Base-by-base conservation (phyloP, 2,888 invertebrate species). In the Lymantria dispar region DNA sequence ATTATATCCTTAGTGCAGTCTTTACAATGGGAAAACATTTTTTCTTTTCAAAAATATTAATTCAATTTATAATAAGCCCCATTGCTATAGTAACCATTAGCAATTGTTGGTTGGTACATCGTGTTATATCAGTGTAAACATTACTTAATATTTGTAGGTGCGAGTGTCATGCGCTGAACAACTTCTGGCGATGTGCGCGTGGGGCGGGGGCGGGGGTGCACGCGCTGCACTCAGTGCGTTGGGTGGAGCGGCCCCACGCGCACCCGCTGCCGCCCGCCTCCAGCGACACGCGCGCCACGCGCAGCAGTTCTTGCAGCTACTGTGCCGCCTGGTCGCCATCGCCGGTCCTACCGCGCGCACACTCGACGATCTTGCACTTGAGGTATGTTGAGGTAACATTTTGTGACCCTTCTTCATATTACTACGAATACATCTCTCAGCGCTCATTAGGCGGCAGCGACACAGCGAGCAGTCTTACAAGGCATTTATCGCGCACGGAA, bases 151-250 rank as follows among this genome's bases (percentile, higher is more conserved):
- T 40, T 8, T 22, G 8, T 80, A 95, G 76, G 93, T 97, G 52
- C 93, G 97, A 57, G 92, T 94, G 49, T 94, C 95, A 42, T 96
- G 97, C 49, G 95, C 95, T 7, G 97, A 97, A 79, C 97, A 97
- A 83, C 94, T 98, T 78, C 93, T 96, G 59, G 92, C 95, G 55
- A 96, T 97, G 87, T 96, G 96, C 59, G 96, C 96, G 37, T 96
- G 95, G 91, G 96, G 96, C 72, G 95, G 94, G 60, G 92, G 92
- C 54, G 87, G 82, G 8, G 85, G 87, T 12, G 90, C 91, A 43
- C 83, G 85, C 41, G 69, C 74, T 0, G 87, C 85, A 41, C 80
- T 90, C 44, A 60, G 63, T 10, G 85, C 83, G 56, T 73, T 87
- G 53, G 80, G 85, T 48, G 79, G 85, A 48, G 81, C 80, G 52